Evolutionary conservation across 2,113 vertebrate species (phyloP), one percentile per base, ranked within the genome.

Genomic region (Spea bombifrons): DNA sequence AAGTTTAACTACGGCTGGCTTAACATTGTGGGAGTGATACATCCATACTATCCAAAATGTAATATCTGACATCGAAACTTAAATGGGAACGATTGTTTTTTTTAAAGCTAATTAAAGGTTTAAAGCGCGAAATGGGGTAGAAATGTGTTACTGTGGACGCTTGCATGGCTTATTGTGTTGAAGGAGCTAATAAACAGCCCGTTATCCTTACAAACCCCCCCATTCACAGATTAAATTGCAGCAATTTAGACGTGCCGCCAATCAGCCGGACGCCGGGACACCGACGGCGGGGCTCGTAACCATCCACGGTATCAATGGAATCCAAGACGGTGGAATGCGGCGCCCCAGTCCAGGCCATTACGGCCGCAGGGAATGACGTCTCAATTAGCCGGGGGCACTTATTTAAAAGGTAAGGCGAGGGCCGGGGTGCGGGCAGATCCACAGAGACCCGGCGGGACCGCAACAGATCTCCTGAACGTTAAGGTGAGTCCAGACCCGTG

Each of bases 321-420:
- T 86, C 89, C 84, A 76, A 85, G 89, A 61, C 80, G 73, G 82
- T 80, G 83, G 88, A 89, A 89, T 81, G 85, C 0, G 10, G 0
- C 0, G 75, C 75, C 66, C 49, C 81, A 80, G 82, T 79, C 5
- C 9, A 0, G 4, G 7, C 12, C 0, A 15, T 45, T 74, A 3
- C 1, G 8, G 49, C 4, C 43, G 49, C 49, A 46, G 7, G 3
- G 8, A 12, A 78, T 82, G 45, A 63, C 80, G 63, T 0, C 5
- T 69, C 74, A 48, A 73, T 82, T 79, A 83, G 75, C 0, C 0
- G 63, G 0, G 0, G 3, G 50, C 0, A 17, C 63, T 81, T 84
- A 78, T 81, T 90, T 89, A 91, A 67, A 90, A n/a, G 81, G 70
- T 66, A 57, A 44, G 47, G 13, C 66, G 0, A 3, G 76, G 71